Base-by-base conservation (phyloP, 37 sponge, comb jelly and placozoan species). In the Chondrosia reniformis region DNA sequence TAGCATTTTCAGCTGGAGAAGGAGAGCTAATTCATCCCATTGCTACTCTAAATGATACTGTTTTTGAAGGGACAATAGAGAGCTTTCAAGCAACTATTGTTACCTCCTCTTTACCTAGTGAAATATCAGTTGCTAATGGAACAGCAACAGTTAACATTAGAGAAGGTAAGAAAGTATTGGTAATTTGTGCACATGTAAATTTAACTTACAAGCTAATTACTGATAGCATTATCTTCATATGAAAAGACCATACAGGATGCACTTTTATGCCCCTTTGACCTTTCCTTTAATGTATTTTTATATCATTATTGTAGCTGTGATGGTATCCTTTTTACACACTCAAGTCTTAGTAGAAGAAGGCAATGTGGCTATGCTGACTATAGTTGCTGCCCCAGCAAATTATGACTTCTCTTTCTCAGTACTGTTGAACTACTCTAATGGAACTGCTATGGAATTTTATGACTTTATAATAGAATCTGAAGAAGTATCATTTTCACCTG, bases 401-500 rank as follows among this genome's bases (percentile, higher is more conserved):
- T 66, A 66, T 40, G 4, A 3, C 38, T 66, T 66, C 67, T 40
- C 67, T 40, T 66, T 66, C 67, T 19, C 67, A 37, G 67, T 66
- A 19, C 36, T 40, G 9, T 40, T 66, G 67, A 34, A 37, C 39
- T 66, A 30, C 67, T 30, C 30, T 22, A 40, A 66, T 40, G 8
- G 7, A 7, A 66, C 67, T 66, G 67, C 67, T 17, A 66, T 9
- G 13, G 17, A 40, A 6, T 21, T 36, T 12, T 19, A 19, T 31
- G 67, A 66, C 67, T 66, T 37, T 34, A 30, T 31, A 8, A 36
- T 40, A 6, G 5, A 19, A 5, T 40, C 67, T 30, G 38, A 37
- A 7, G 36, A 9, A 37, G 67, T 66, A 17, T 8, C 38, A 36
- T 66, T 66, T 30, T 31, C 67, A 7, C 38, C 67, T 31, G 67